phyloP scores from a whole-genome alignment of 2,888 invertebrate species.

The Drosophila algonquin region DNA sequence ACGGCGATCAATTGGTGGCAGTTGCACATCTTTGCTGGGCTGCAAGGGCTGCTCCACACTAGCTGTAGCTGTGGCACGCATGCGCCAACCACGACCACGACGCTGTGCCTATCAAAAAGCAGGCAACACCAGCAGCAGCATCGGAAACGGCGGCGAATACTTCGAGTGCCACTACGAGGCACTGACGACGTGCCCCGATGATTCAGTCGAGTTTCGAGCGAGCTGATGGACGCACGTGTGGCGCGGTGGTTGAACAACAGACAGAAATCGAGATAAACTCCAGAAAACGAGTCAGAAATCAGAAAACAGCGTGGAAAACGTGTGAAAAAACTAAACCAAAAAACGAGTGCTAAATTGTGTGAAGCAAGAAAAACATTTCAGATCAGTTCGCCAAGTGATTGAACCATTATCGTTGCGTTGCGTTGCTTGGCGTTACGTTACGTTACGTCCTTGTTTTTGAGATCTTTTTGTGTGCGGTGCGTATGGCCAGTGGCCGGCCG shows the following conservation, averaged over 20 bases:
- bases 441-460: not conserved
- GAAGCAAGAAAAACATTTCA: not conserved
- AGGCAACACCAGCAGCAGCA: slow-evolving; percentile 21
- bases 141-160: slow-evolving; percentile 12
- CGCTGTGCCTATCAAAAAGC: slow-evolving; percentile 63
- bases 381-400: not conserved
- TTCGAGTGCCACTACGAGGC: not conserved
- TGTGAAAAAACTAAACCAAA: slow-evolving; percentile 26
- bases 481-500: slow-evolving; percentile 69
- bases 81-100: slow-evolving; percentile 40
- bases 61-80: slow-evolving; percentile 46
- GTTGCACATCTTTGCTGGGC: slow-evolving; percentile 30
- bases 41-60: slow-evolving; percentile 31
- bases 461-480: slow-evolving; percentile 28
- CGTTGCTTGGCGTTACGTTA: not conserved
- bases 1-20: slow-evolving; percentile 44
- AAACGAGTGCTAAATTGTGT: not conserved
- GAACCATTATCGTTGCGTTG: not conserved
- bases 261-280: slow-evolving; percentile 14
- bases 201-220: slow-evolving; percentile 81
- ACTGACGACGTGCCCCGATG: slow-evolving; percentile 47
- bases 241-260: slow-evolving; percentile 49
- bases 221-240: slow-evolving; percentile 77
- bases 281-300: not conserved
- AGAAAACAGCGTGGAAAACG: slow-evolving; percentile 23